Evolutionary conservation across 2,113 vertebrate species (phyloP), one percentile per base, ranked within the genome.

Genomic region (Cyanistes caeruleus): DNA sequence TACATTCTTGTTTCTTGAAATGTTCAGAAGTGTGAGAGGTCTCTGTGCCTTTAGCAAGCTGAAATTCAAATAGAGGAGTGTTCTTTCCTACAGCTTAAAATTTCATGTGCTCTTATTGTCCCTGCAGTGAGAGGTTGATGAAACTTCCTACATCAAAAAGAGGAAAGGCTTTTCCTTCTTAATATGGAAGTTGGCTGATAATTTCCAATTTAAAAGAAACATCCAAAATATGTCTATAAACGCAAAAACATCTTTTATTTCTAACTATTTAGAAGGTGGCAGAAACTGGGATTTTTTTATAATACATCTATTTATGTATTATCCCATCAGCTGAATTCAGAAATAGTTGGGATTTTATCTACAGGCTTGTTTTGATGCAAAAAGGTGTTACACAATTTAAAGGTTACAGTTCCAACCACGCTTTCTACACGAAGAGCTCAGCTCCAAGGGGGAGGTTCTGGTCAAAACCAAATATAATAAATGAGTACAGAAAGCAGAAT

Each of bases 21-120:
- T 0, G 0, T 55, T 22, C 4, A 8, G 27, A 16, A 37, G 6
- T 74, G 8, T 0, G 3, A 70, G n/a, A 92, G 16, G 43, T 55
- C 48, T 79, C n/a, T 64, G 33, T 80, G 86, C 51, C 59, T 74
- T 77, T 55, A 77, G 75, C n/a, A 79, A 79, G 31, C 31, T 83
- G 59, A 88, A 76, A 37, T 90, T 88, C 72, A 65, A 73, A 51
- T 44, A 37, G 11, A 59, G 12, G 11, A 46, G 33, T 17, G 28
- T 35, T 90, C 35, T 46, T 89, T 81, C 80, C 65, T 72, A 51
- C 15, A 90, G 39, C 5, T 43, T 55, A 80, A 79, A 22, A 80
- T 84, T 69, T 84, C 14, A 24, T 55, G 13, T 69, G 21, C 10
- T 70, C 6, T 43, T 48, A 18, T n/a, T 58, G 39, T 86, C 35